Evolutionary conservation across 1,140 invertebrate species (phyloP).

Genomic region (Caenorhabditis briggsae): DNA sequence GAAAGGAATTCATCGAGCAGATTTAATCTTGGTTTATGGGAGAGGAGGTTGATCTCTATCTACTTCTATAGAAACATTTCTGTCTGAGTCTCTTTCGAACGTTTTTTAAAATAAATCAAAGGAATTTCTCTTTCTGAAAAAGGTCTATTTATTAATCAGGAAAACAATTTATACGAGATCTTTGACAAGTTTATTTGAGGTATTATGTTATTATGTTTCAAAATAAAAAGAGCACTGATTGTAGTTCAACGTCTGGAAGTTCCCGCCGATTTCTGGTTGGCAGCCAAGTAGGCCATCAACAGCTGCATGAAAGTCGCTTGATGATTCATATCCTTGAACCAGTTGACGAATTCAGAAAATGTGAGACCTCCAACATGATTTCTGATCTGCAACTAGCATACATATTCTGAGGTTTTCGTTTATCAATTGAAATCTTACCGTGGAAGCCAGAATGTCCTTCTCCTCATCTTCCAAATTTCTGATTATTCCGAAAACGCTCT

Average conservation of each 20-base stretch:
- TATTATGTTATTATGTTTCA: neutral
- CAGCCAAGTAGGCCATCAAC: constrained; percentile 1
- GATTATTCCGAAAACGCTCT: constrained; percentile 36
- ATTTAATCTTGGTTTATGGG: too few relatives aligned
- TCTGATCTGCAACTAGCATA: too few relatives aligned
- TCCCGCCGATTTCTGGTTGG: constrained; percentile 13
- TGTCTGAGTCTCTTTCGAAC: too few relatives aligned
- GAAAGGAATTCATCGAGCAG: too few relatives aligned
- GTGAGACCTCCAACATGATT: neutral
- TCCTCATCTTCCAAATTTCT: constrained; percentile 11
- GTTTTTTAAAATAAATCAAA: too few relatives aligned
- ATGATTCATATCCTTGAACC: constrained; percentile 44
- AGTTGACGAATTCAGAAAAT: constrained; percentile 21
- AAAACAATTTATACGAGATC: too few relatives aligned
- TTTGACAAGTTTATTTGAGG: neutral
- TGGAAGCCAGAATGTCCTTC: neutral
- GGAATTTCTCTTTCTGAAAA: too few relatives aligned
- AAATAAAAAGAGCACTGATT: too few relatives aligned
- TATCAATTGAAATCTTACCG: neutral
- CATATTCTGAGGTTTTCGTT: too few relatives aligned
- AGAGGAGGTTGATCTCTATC: too few relatives aligned
- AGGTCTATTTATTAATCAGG: too few relatives aligned
- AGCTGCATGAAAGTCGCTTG: constrained; percentile 31
- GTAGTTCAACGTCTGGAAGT: neutral
- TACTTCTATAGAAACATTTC: too few relatives aligned